These are phyloP conservation scores for Symphodus melops DNA, from an alignment of 2,113 vertebrate genomes.

Conservation along the genomic window DNA sequence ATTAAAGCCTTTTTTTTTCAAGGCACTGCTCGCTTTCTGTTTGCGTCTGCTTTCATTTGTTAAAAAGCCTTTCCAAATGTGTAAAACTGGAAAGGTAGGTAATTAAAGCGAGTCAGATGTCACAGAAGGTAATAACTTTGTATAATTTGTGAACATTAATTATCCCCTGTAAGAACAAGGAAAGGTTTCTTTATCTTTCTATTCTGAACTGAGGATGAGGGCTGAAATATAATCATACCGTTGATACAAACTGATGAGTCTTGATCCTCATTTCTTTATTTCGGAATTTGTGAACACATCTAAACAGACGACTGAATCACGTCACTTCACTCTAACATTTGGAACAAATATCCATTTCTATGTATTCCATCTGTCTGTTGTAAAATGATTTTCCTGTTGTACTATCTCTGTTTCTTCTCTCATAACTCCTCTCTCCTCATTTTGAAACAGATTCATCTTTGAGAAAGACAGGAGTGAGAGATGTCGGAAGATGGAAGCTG, in stretches of 20 bases:
- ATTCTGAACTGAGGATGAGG: not conserved
- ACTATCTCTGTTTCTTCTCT: not conserved
- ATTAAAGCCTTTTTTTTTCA: too few species aligned
- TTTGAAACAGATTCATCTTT: constrained; percentile 38
- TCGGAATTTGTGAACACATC: not conserved
- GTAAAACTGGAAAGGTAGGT: too few species aligned
- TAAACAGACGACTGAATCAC: not conserved
- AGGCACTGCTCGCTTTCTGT: too few species aligned
- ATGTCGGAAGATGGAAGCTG: not conserved
- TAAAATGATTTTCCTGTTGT: not conserved
- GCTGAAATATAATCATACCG: not conserved
- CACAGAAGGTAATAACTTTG: too few species aligned
- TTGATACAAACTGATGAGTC: not conserved
- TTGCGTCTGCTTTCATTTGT: too few species aligned
- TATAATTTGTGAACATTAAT: not conserved
- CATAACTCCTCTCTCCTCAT: constrained; percentile 16
- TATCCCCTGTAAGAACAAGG: not conserved
- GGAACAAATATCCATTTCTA: not conserved
- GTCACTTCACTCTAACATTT: not conserved
- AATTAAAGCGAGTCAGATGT: too few species aligned
- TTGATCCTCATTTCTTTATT: not conserved
- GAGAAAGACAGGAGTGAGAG: constrained; percentile 16
- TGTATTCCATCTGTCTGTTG: not conserved
- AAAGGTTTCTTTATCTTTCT: not conserved
- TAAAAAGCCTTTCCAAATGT: too few species aligned